Evolutionary conservation across 2,797 vertebrate genomes (phyloP), one percentile per base, ranked within the genome.

Genomic region (Oryzias sinensis): DNA sequence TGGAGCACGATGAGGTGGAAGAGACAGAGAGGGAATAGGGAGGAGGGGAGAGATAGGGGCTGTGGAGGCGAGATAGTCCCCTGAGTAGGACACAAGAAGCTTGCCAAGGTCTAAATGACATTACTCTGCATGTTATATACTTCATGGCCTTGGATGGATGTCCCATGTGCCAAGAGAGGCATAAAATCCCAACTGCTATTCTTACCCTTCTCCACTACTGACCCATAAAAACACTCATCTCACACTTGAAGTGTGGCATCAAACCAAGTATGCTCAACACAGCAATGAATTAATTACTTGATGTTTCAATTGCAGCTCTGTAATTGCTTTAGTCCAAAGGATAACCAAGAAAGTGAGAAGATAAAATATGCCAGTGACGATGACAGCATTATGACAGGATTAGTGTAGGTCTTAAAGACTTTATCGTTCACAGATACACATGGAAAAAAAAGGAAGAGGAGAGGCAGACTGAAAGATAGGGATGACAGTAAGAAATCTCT

Each of bases 231-330:
- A 77, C 78, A 76, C 67, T 77, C 79, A 41, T 84, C 84, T 83
- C 77, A 74, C 83, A 83, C 79, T 82, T 69, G 57, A 82, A 83
- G 70, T 40, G 55, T 89, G 77, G 88, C 88, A 88, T 92, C 92
- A 93, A 93, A 93, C 91, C 91, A 92, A 92, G 85, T 66, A 80
- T 82, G 91, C 93, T 91, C 88, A 76, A 93, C 87, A 90, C 91
- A 90, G 90, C 92, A 95, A 93, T 93, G 87, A 93, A 95, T 93
- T 93, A 94, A 97, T 95, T 95, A 95, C 88, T 92, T 74, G 51
- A 88, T 87, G 91, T 94, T 93, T 93, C 90, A 89, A 96, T 94
- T 95, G 91, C 81, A 77, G 90, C 81, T 4, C 54, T 90, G 91
- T 82, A 91, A 89, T 93, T 87, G 81, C 81, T 88, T 85, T 84